phyloP scores from a whole-genome alignment of 2,113 vertebrate species.

The Xenus cinereus region DNA sequence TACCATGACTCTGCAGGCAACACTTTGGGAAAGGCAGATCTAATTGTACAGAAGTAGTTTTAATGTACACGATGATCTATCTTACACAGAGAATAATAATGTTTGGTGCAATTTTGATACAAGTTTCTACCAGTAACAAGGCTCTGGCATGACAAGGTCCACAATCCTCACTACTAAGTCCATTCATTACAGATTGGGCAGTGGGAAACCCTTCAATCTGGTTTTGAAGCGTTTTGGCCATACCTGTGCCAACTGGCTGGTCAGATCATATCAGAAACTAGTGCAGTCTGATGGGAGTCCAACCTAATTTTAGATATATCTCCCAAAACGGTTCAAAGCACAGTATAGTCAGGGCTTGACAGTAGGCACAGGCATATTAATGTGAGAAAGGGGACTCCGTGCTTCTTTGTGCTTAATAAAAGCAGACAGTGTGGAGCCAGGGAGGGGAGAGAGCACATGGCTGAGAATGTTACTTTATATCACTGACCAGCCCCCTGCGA shows the following conservation, averaged over 20 bases:
- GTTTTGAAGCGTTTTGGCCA: background rate
- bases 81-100: background rate
- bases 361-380: background rate
- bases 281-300: background rate
- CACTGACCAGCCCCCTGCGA: background rate
- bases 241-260: background rate
- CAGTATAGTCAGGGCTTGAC: background rate
- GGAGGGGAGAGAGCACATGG: background rate
- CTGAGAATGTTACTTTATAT: background rate
- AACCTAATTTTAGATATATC: background rate
- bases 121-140: background rate
- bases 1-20: background rate
- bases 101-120: background rate
- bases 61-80: background rate
- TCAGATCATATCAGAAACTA: background rate
- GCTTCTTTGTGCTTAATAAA: background rate
- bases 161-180: background rate
- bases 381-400: background rate
- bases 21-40: background rate
- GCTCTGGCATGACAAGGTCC: background rate
- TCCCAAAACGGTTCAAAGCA: background rate
- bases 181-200: background rate
- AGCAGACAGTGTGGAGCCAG: background rate
- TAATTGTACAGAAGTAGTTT: background rate
- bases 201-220: background rate